These are phyloP conservation scores for Clarias platycephalus DNA, from an alignment of 2,797 vertebrate genomes.

Conservation along the genomic window DNA sequence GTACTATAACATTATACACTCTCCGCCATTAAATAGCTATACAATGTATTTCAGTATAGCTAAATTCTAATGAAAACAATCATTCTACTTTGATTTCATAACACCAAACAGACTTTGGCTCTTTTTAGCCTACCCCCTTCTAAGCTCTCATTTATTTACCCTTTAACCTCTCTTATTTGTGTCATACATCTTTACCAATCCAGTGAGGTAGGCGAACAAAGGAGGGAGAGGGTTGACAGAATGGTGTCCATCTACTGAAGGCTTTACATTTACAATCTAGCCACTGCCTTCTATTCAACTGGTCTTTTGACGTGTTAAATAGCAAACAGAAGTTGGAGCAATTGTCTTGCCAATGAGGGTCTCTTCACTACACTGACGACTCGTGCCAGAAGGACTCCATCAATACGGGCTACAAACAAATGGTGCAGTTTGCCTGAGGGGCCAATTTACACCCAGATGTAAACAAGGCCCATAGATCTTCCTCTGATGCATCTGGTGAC, in stretches of 20 bases:
- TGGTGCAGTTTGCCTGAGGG: conserved; percentile 53
- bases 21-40: background rate
- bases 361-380: conserved; percentile 70
- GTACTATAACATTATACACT: background rate
- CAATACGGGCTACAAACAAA: conserved; percentile 70
- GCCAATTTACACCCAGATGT: conserved; percentile 39
- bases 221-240: conserved; percentile 40
- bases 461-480: conserved; percentile 34
- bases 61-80: background rate
- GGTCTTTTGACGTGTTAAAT: conserved; percentile 76
- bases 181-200: conserved; percentile 44
- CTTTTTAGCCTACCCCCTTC: background rate
- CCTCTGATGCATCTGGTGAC: conserved; percentile 21
- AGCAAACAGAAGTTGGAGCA: conserved; percentile 71
- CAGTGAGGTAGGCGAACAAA: conserved; percentile 47
- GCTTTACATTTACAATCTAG: conserved; percentile 53
- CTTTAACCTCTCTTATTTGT: conserved; percentile 48
- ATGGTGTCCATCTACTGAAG: conserved; percentile 52
- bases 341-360: conserved; percentile 76
- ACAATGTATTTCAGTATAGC: background rate
- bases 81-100: background rate
- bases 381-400: conserved; percentile 67
- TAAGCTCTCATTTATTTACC: conserved; percentile 28
- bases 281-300: conserved; percentile 56
- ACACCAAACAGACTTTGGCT: conserved; percentile 3